These are phyloP conservation scores for Sphaerodactylus townsendi DNA, from an alignment of 2,113 vertebrate species.

Conservation along the genomic window DNA sequence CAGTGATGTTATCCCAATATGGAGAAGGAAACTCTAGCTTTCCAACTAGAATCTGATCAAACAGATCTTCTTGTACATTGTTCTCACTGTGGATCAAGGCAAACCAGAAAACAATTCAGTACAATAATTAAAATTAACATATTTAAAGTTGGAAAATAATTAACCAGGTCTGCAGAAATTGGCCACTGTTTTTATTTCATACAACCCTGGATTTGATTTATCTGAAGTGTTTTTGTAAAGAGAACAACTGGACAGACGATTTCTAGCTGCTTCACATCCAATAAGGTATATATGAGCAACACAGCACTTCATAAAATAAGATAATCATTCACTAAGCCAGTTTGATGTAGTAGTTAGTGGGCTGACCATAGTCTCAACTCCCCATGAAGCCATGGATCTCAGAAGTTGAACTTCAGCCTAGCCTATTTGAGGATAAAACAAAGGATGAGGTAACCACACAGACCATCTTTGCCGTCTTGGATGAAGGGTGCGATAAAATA, in stretches of 20 bases:
- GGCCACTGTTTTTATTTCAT: neutral
- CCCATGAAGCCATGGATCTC: no score
- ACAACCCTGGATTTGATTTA: constrained; percentile 1
- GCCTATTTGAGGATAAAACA: no score
- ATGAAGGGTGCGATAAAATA: no score
- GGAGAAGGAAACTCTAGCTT: constrained; percentile 93
- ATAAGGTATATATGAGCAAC: neutral
- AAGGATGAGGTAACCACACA: no score
- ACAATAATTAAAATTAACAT: neutral
- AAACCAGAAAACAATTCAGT: constrained; percentile 6
- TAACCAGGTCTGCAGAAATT: neutral
- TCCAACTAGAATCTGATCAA: constrained; percentile 94
- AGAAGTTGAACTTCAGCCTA: no score
- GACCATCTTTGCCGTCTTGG: no score
- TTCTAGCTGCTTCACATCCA: neutral
- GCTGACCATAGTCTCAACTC: no score
- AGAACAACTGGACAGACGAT: neutral
- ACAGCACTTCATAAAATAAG: neutral
- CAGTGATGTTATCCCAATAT: constrained; percentile 96
- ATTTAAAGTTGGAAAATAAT: neutral
- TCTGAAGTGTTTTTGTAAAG: neutral
- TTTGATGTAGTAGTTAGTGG: no score
- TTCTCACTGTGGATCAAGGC: constrained; percentile 81
- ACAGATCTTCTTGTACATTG: constrained; percentile 95
- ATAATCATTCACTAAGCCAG: no score